Conservation (phyloP, 1,140 invertebrate genomes). For the Drosophila albomicans region DNA sequence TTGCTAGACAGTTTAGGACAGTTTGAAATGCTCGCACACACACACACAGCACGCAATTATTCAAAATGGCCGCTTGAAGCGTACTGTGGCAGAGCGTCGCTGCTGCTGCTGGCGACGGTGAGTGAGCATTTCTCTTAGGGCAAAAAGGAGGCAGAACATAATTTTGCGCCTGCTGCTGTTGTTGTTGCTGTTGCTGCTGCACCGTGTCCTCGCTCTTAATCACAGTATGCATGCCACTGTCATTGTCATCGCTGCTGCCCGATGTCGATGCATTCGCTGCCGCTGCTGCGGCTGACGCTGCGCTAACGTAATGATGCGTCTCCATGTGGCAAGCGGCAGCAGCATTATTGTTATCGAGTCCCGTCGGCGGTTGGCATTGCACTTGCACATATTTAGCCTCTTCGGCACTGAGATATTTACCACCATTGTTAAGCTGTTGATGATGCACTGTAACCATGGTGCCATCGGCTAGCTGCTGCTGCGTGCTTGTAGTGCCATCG, state of each 20-base stretch:
- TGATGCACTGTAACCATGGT: slow-evolving; percentile 68
- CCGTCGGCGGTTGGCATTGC: slow-evolving; percentile 63
- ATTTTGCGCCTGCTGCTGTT: slow-evolving; percentile 69
- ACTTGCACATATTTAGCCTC: slow-evolving; percentile 78
- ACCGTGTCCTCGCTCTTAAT: slow-evolving; percentile 79
- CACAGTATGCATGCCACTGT: slow-evolving; percentile 73
- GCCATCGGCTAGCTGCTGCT: slow-evolving; percentile 64
- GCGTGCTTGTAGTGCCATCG: slow-evolving; percentile 33
- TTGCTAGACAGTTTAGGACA: slow-evolving; percentile 26
- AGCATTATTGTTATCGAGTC: slow-evolving; percentile 47
- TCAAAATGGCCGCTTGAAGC: slow-evolving; percentile 73
- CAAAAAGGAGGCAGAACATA: slow-evolving; percentile 85
- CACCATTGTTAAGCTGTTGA: slow-evolving; percentile 56
- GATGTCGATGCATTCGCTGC: slow-evolving; percentile 39
- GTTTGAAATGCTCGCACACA: slow-evolving; percentile 61
- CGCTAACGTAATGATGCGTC: slow-evolving; percentile 64
- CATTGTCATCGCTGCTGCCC: slow-evolving; percentile 62
- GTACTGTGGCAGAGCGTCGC: slow-evolving; percentile 48
- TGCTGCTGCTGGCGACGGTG: slow-evolving; percentile 64
- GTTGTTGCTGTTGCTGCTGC: slow-evolving; percentile 47
- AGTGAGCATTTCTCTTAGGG: slow-evolving; percentile 84
- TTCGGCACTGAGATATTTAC: slow-evolving; percentile 74
- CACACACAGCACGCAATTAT: slow-evolving; percentile 2
- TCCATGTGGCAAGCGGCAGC: slow-evolving; percentile 68
- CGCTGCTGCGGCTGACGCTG: slow-evolving; percentile 39